A percentile compares a stretch with the other conserved stretches of the same genome.
Evolutionary conservation across 2,113 vertebrate genomes (phyloP).

Genomic region (Plectropomus leopardus): DNA sequence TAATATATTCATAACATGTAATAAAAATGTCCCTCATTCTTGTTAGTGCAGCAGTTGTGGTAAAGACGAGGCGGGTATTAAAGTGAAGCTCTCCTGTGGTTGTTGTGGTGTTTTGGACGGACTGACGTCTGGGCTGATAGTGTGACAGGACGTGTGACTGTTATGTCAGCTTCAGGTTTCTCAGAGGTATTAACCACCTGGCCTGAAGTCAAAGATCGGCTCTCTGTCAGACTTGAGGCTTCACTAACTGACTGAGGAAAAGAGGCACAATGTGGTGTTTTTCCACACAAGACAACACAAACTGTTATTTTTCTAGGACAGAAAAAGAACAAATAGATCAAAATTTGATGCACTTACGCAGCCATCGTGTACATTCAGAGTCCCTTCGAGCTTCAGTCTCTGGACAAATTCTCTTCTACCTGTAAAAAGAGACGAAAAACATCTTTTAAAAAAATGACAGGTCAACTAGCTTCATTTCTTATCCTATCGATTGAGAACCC

Average conservation of each 20-base stretch:
- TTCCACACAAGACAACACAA: background rate
- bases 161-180: constrained; percentile 74
- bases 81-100: constrained; percentile 8
- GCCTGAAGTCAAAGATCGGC: constrained; percentile 50
- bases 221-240: constrained; percentile 27
- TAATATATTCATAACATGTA: background rate
- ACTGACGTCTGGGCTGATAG: constrained; percentile 37
- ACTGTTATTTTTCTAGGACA: background rate
- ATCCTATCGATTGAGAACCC: background rate
- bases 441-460: background rate
- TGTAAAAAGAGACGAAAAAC: constrained; percentile 72
- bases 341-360: constrained; percentile 90
- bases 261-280: background rate
- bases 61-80: background rate
- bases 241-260: constrained; percentile 11
- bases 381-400: constrained; percentile 97
- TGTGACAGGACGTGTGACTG: constrained; percentile 62
- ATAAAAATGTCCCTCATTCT: background rate
- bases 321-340: background rate
- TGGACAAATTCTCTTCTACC: constrained; percentile 99
- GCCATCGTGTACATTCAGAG: constrained; percentile 96
- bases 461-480: background rate
- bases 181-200: constrained; percentile 53
- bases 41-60: background rate
- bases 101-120: constrained; percentile 45